phyloP scores from a whole-genome alignment of 1,140 invertebrate species.

The Drosophila kikkawai region DNA sequence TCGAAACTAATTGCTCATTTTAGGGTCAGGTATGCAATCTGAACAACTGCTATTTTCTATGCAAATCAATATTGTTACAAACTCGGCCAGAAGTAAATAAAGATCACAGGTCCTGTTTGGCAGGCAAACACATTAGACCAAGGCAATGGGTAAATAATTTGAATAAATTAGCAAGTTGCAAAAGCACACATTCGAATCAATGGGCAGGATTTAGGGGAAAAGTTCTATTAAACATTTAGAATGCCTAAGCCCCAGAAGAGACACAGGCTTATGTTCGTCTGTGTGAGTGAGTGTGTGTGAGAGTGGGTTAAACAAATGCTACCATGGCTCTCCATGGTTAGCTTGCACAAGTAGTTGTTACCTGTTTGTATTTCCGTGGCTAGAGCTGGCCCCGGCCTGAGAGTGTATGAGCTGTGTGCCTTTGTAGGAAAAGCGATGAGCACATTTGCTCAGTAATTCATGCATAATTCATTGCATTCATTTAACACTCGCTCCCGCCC shows the following conservation, averaged over 20 bases:
- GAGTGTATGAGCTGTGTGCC: conserved; percentile 28
- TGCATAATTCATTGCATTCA: conserved; percentile 82
- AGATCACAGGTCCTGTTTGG: conserved; percentile 53
- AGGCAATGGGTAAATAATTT: conserved; percentile 69
- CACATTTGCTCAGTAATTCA: conserved; percentile 77
- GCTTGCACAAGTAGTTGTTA: conserved; percentile 59
- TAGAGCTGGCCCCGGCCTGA: background rate
- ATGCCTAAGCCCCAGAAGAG: conserved; percentile 28
- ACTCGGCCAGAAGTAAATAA: conserved; percentile 55
- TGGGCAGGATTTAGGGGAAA: conserved; percentile 18
- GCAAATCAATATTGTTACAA: conserved; percentile 40
- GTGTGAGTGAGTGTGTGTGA: background rate
- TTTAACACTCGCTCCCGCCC: conserved; percentile 62
- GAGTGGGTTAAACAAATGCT: conserved; percentile 43
- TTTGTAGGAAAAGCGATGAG: conserved; percentile 51
- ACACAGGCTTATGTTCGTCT: conserved; percentile 47
- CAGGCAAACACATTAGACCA: conserved; percentile 62
- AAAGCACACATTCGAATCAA: conserved; percentile 21
- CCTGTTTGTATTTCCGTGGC: conserved; percentile 48
- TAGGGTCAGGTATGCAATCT: conserved; percentile 27
- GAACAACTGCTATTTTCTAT: conserved; percentile 11
- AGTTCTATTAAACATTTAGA: conserved; percentile 70
- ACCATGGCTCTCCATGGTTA: conserved; percentile 31
- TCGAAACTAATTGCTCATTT: conserved; percentile 47
- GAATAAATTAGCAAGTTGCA: conserved; percentile 60